A percentile compares a stretch with the other conserved stretches of the same genome.
phyloP scores from a whole-genome alignment of 2,113 vertebrate species.

The Clinocottus analis region DNA sequence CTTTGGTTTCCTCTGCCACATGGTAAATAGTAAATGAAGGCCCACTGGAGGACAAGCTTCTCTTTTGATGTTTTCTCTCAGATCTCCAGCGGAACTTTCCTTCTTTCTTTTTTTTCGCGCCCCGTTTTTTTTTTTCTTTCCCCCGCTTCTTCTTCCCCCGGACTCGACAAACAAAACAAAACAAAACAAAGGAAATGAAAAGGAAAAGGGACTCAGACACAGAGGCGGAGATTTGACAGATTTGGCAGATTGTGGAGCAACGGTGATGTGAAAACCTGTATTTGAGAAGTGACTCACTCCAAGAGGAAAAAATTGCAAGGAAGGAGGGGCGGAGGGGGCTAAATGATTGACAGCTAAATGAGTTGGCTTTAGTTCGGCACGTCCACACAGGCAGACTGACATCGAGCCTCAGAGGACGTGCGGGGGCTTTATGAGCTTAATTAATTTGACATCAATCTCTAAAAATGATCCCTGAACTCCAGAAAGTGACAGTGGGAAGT shows the following conservation, averaged over 20 bases:
- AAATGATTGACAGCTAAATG: conserved; percentile 54
- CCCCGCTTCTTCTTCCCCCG: conserved; percentile 18
- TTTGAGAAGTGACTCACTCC: conserved; percentile 27
- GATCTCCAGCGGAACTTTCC: conserved; percentile 8
- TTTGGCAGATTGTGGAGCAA: conserved; percentile 8
- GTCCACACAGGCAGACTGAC: conserved; percentile 37
- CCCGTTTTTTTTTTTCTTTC: too few species aligned
- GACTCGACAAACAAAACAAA: too few species aligned
- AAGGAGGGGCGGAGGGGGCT: too few species aligned
- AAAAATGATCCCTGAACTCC: conserved; percentile 51
- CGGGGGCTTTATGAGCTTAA: conserved; percentile 58
- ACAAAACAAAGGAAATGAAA: neutral
- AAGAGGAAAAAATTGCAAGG: neutral
- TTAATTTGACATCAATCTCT: conserved; percentile 64
- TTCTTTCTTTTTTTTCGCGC: neutral
- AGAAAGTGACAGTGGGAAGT: conserved; percentile 26
- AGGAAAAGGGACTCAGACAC: neutral
- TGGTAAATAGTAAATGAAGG: conserved; percentile 33
- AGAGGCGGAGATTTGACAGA: conserved; percentile 4
- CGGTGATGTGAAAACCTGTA: neutral
- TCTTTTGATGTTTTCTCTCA: conserved; percentile 43
- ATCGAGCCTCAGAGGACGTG: conserved; percentile 42
- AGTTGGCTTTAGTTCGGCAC: conserved; percentile 36
- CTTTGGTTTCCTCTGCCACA: conserved; percentile 14
- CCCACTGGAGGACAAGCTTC: conserved; percentile 5